Evolutionary conservation across 2,888 invertebrate genomes (phyloP), one percentile per base, ranked within the genome.

Genomic region (Amphiduros pacificus): DNA sequence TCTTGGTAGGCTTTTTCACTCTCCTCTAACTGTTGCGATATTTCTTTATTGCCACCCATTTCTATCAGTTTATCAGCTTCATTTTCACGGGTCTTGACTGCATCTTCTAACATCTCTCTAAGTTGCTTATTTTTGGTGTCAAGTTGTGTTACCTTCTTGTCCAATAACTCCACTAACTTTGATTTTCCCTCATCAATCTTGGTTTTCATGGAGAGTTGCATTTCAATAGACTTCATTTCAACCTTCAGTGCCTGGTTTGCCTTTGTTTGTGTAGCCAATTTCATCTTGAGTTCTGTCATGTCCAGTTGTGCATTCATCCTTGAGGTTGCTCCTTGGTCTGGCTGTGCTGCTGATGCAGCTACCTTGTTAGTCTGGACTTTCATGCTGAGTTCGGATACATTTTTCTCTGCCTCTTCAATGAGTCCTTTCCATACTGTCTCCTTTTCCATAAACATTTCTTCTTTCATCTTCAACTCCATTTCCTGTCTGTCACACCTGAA

Each of bases 101-200:
- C n/a, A n/a, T n/a, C n/a, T n/a, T n/a, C n/a, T n/a, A n/a, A n/a
- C n/a, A n/a, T n/a, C 17, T 51, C 27, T 51, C 51, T 51, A 29
- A 53, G 50, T 17, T 48, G 52, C 22, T 59, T 56, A 26, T 61
- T 57, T 52, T 65, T 54, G 17, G 29, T 28, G 22, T 63, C 57
- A 5, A 52, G 36, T 44, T 64, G 61, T 17, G 14, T 27, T 29
- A 67, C 48, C 36, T 63, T 65, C 20, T 26, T 49, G 29, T 67
- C 67, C 20, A 67, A 53, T 31, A 65, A 29, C 44, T 65, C 67
- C 28, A 67, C 50, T 24, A 67, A 53, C 22, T 60, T 55, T 0
- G 61, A 56, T 48, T 67, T 67, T 41, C 65, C 54, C 31, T 36
- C 49, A 31, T 67, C 65, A 4, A 55, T 50, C 32, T 36, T 55